Base-by-base conservation (phyloP, 2,888 invertebrate genomes). In the Agonopterix arenella region DNA sequence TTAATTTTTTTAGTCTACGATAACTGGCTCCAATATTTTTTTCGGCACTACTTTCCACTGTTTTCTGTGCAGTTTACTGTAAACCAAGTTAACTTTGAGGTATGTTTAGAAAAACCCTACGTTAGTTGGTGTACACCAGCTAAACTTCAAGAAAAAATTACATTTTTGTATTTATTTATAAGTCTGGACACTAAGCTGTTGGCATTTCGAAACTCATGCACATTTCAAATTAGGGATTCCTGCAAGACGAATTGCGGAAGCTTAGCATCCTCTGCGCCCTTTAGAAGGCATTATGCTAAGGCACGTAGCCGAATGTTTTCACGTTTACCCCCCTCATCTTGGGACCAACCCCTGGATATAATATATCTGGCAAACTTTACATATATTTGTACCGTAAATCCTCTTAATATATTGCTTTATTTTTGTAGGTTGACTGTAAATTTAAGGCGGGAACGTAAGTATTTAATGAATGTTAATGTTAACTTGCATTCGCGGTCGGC, bases 311-410 rank as follows among this genome's bases (percentile, higher is more conserved):
- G 82, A 79, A 86, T 88, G 80, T 82, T 88, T 88, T 80, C 89
- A 89, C 89, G 89, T 82, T 76, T 73, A 76, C 74, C 77, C 79
- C 80, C 76, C 79, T 76, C 83, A 76, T 80, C 83, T 80, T 74
- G 77, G 77, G 73, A 68, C 81, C 83, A 73, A 81, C 85, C 89
- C 88, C 85, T 80, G 75, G 81, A 85, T 84, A 89, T 89, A 88
- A 89, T 89, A 88, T 85, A 88, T 88, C 82, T 82, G 73, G 80
- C 80, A 86, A 89, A 89, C 89, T 89, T 89, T 85, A 89, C 89
- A 89, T 89, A 89, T 89, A 89, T 89, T 89, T 89, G 89, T 88
- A 82, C 84, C 83, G 84, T 89, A 88, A 89, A 89, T 89, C 89
- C 86, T 81, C 65, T 67, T 85, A 86, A 88, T 86, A 78, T 86